Percentiles rank a stretch among this genome's conserved stretches.
These are phyloP conservation scores for Sarcophaga carnaria DNA, from an alignment of 2,888 invertebrate genomes.

Conservation along the genomic window DNA sequence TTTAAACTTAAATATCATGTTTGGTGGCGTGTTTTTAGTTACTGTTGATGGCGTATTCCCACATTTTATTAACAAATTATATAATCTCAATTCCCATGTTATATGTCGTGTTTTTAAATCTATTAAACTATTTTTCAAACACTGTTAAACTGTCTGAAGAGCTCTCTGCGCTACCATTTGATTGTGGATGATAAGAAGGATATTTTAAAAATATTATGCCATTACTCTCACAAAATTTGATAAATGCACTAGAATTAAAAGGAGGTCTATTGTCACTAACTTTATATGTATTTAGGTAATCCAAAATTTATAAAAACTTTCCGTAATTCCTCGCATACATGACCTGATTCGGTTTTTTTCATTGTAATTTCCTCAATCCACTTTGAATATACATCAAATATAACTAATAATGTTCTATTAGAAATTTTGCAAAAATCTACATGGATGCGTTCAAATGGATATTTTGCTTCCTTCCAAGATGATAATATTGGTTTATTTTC, in stretches of 20 bases:
- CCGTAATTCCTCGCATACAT: background rate
- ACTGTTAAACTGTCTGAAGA: constrained; percentile 14
- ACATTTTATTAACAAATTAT: background rate
- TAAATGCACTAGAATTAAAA: constrained; percentile 8
- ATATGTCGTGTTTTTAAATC: background rate
- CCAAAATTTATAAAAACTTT: constrained; percentile 1
- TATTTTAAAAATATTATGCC: background rate
- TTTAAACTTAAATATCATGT: too few species aligned
- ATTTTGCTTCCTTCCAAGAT: too few species aligned
- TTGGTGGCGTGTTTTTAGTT: too few species aligned
- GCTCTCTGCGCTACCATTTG: constrained; percentile 23
- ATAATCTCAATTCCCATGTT: background rate
- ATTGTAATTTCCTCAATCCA: background rate
- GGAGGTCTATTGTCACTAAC: constrained; percentile 25
- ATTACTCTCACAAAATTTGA: background rate
- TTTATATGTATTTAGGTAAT: constrained; percentile 15
- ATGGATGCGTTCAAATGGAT: constrained; percentile 7
- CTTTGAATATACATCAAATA: background rate
- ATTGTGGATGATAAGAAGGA: background rate
- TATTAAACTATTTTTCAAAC: background rate
- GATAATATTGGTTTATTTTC: too few species aligned
- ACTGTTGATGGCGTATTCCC: background rate
- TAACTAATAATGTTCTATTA: constrained; percentile 10
- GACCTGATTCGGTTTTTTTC: background rate
- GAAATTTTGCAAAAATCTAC: constrained; percentile 51